Evolutionary conservation across 2,888 invertebrate genomes (phyloP).

Genomic region (Apocheima hispidaria): DNA sequence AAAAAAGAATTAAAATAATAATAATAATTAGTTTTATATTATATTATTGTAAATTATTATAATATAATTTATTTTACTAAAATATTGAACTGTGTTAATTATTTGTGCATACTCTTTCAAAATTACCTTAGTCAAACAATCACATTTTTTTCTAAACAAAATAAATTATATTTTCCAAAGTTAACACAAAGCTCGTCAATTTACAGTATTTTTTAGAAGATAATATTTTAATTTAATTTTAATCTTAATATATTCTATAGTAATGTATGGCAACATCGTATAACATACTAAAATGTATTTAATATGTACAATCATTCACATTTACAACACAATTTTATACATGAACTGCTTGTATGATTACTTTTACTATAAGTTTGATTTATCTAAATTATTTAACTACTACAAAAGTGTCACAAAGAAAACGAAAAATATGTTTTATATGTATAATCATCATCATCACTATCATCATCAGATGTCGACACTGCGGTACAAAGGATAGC

Average conservation of each 20-base stretch:
- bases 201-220: constrained; percentile 52
- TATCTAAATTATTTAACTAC: neutral
- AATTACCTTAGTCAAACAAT: neutral
- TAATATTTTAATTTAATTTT: constrained; percentile 42
- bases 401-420: neutral
- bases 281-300: constrained; percentile 56
- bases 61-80: neutral
- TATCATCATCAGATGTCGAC: too few species aligned
- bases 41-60: neutral
- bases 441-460: constrained; percentile 5
- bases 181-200: constrained; percentile 66
- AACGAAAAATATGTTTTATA: neutral
- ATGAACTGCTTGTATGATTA: constrained; percentile 32
- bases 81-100: neutral
- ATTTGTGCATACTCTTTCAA: constrained; percentile 10
- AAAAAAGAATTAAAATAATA: too few species aligned
- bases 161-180: constrained; percentile 34
- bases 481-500: too few species aligned
- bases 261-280: constrained; percentile 72
- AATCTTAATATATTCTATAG: constrained; percentile 44
- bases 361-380: constrained; percentile 3
- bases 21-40: too few species aligned
- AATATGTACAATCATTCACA: constrained; percentile 54
- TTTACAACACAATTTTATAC: constrained; percentile 44
- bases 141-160: constrained; percentile 4